These are phyloP conservation scores for Drosophila emarginata DNA, from an alignment of 2,888 invertebrate genomes.

Conservation along the genomic window DNA sequence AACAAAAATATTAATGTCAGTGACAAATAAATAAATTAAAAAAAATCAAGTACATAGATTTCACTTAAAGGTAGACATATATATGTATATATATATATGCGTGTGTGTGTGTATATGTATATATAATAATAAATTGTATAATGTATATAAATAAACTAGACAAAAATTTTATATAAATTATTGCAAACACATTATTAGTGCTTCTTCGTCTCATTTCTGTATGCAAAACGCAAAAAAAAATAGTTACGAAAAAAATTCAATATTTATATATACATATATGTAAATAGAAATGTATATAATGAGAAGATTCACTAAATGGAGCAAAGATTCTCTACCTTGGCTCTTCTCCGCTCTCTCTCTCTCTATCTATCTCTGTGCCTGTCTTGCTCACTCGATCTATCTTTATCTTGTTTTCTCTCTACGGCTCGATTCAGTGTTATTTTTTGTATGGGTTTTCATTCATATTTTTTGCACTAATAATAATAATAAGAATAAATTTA, in stretches of 20 bases:
- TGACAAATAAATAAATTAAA: conserved; percentile 56
- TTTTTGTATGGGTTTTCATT: not conserved
- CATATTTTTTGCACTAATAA: not conserved
- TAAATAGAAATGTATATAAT: conserved; percentile 24
- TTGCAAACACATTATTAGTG: conserved; percentile 44
- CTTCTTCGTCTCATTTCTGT: conserved; percentile 1
- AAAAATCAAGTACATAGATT: conserved; percentile 69
- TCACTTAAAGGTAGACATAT: conserved; percentile 40
- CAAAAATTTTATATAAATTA: conserved; percentile 39
- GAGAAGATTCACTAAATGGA: conserved; percentile 1
- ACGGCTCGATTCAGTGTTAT: not conserved
- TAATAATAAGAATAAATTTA: not conserved
- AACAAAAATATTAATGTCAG: not conserved
- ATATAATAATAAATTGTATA: not conserved
- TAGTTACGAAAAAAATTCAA: conserved; percentile 9
- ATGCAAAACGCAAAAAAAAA: conserved; percentile 18
- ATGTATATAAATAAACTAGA: conserved; percentile 47
- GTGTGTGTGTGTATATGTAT: not conserved
- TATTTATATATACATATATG: not conserved
- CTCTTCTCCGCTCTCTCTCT: not conserved
- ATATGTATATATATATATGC: conserved; percentile 14
- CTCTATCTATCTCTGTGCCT: not conserved
- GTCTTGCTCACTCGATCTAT: not conserved
- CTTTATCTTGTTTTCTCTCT: not conserved
- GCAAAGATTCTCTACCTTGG: not conserved